These are phyloP conservation scores for Coelopa frigida DNA, from an alignment of 1,140 invertebrate genomes.

Conservation along the genomic window DNA sequence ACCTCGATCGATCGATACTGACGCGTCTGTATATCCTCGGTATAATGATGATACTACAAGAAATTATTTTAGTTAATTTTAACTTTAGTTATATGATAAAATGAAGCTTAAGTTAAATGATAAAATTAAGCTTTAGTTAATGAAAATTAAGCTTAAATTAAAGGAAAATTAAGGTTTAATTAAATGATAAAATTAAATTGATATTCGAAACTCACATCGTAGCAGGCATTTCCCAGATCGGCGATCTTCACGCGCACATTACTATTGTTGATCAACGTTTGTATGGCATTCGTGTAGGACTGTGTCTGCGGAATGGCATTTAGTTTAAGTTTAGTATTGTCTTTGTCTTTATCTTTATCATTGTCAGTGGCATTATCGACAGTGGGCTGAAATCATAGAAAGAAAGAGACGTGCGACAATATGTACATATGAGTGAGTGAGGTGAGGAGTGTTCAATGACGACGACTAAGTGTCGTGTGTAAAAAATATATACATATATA, in stretches of 20 bases:
- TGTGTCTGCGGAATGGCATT: slow-evolving; percentile 38
- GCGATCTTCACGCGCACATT: slow-evolving; percentile 91
- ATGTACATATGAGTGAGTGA: too few relatives aligned
- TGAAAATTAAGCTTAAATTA: neutral
- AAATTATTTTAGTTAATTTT: slow-evolving; percentile 3
- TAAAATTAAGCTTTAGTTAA: neutral
- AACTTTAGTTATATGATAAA: neutral
- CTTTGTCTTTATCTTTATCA: too few relatives aligned
- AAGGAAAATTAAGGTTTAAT: neutral
- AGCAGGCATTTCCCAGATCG: slow-evolving; percentile 98
- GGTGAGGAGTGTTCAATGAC: too few relatives aligned
- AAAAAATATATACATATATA: too few relatives aligned
- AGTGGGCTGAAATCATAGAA: too few relatives aligned
- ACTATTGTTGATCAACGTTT: slow-evolving; percentile 80
- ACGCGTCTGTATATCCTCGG: slow-evolving; percentile 90
- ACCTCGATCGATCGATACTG: slow-evolving; percentile 98
- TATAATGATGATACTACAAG: slow-evolving; percentile 42
- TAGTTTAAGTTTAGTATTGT: slow-evolving; percentile 23
- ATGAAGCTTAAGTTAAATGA: too few relatives aligned
- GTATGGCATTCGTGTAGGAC: slow-evolving; percentile 49
- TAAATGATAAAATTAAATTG: neutral
- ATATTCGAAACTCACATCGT: slow-evolving; percentile 52
- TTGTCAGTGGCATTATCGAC: too few relatives aligned
- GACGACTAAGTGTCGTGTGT: too few relatives aligned
- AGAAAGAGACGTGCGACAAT: too few relatives aligned